These are phyloP conservation scores for Pachliopta kotzebuea DNA, from an alignment of 2,888 invertebrate species.

Conservation along the genomic window DNA sequence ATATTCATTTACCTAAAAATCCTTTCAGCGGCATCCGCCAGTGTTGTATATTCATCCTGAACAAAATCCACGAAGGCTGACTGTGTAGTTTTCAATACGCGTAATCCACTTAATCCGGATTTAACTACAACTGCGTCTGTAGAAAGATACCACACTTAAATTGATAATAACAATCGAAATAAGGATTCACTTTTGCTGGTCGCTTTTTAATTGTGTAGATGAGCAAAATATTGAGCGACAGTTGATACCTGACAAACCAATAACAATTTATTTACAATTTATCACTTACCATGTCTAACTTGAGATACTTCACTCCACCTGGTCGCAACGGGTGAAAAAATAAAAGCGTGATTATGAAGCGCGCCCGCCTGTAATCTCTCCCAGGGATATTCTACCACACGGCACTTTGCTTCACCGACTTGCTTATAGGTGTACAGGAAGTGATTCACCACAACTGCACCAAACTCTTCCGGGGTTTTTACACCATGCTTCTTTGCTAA, in stretches of 20 bases:
- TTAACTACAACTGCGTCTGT: constrained; percentile 80
- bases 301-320: constrained; percentile 86
- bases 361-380: constrained; percentile 80
- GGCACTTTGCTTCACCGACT: constrained; percentile 84
- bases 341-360: constrained; percentile 88
- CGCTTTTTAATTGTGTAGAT: background rate
- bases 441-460: constrained; percentile 85
- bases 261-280: background rate
- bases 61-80: constrained; percentile 90
- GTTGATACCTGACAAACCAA: constrained; percentile 1
- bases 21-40: constrained; percentile 87
- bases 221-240: background rate
- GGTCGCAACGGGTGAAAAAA: constrained; percentile 84
- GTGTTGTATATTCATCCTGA: constrained; percentile 87
- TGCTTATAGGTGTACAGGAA: constrained; percentile 89
- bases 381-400: constrained; percentile 89
- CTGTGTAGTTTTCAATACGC: constrained; percentile 90
- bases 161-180: background rate
- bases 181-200: background rate
- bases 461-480: constrained; percentile 88
- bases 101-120: constrained; percentile 85
- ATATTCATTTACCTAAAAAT: constrained; percentile 76
- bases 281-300: constrained; percentile 82
- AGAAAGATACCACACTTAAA: background rate
- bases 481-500: constrained; percentile 89